phyloP scores from a whole-genome alignment of 2,797 vertebrate genomes.

The Cuniculus paca region DNA sequence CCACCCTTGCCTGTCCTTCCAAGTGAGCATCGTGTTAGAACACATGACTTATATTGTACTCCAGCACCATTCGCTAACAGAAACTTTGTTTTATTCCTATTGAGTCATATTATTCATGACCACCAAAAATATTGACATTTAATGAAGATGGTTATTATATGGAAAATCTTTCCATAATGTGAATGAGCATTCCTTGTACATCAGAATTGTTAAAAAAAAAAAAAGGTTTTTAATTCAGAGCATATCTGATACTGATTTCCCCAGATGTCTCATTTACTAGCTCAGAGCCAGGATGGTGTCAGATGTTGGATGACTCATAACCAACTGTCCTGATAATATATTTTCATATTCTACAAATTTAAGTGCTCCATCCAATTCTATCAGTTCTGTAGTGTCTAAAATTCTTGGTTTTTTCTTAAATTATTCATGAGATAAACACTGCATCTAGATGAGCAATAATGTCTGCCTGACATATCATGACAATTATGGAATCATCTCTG shows the following conservation, averaged over 20 bases:
- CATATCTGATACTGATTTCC: neutral
- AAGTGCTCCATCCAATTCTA: neutral
- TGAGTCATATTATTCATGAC: slow-evolving; percentile 17
- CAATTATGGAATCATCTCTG: neutral
- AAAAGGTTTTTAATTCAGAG: slow-evolving; percentile 52
- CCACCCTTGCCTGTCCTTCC: neutral
- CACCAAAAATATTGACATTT: neutral
- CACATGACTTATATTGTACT: neutral
- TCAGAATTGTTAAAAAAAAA: slow-evolving; percentile 45
- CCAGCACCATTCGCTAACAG: neutral
- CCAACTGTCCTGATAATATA: neutral
- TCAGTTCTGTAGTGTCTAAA: slow-evolving; percentile 25
- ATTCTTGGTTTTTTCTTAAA: slow-evolving; percentile 30
- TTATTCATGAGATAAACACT: slow-evolving; percentile 59
- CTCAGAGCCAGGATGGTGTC: neutral
- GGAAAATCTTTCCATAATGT: neutral
- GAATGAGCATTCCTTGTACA: neutral
- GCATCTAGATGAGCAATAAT: neutral
- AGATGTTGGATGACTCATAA: neutral
- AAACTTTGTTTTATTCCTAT: neutral
- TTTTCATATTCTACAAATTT: slow-evolving; percentile 47
- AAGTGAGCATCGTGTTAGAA: neutral
- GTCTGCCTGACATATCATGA: neutral
- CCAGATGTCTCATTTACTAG: neutral
- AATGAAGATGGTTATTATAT: neutral